Evolutionary conservation across 2,797 vertebrate species (phyloP).

Genomic region (Coregonus suidteri): DNA sequence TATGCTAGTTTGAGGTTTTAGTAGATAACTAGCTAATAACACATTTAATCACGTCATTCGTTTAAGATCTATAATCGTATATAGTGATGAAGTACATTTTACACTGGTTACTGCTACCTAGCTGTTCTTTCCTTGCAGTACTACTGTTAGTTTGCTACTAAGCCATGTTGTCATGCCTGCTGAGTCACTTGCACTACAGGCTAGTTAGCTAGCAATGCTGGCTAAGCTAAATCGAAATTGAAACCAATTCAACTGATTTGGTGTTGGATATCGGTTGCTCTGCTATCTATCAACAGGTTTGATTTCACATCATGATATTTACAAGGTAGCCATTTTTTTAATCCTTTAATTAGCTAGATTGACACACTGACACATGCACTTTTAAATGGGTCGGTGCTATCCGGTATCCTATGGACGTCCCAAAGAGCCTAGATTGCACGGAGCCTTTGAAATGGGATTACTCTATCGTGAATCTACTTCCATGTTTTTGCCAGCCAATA

Average conservation of each 20-base stretch:
- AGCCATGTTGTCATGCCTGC: conserved; percentile 60
- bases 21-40: not conserved
- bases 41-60: not conserved
- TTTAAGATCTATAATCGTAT: not conserved
- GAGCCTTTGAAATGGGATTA: too few relatives aligned
- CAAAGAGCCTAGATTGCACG: too few relatives aligned
- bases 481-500: not conserved
- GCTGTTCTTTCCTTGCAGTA: not conserved
- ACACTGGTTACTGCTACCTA: not conserved
- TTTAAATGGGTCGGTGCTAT: too few relatives aligned
- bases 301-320: not conserved
- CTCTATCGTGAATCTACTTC: too few relatives aligned
- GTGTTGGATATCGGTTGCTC: not conserved
- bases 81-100: not conserved
- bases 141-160: too few relatives aligned
- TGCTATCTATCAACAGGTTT: not conserved
- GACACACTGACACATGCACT: not conserved
- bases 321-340: not conserved
- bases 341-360: not conserved
- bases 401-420: too few relatives aligned
- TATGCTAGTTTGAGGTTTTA: not conserved
- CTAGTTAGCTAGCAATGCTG: conserved; percentile 31
- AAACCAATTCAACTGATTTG: conserved; percentile 27
- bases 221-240: conserved; percentile 55
- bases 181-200: conserved; percentile 68